Evolutionary conservation across 2,797 vertebrate species (phyloP).

Genomic region (Pangasius djambal): DNA sequence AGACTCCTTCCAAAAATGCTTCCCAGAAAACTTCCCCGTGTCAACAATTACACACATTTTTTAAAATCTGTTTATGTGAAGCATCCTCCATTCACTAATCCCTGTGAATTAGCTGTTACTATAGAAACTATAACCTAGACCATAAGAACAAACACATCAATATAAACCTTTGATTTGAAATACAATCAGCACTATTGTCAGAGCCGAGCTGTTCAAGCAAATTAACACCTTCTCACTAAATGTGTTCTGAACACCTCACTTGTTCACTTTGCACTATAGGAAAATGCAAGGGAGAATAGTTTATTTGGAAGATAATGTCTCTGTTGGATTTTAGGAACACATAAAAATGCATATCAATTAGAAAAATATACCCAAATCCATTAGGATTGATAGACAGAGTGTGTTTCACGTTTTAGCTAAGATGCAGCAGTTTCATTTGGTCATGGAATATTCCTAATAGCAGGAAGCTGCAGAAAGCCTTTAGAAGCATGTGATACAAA

Average conservation of each 20-base stretch:
- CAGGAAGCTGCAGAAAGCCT: background rate
- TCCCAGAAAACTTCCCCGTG: background rate
- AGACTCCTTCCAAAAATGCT: background rate
- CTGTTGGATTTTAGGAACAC: background rate
- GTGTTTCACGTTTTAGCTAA: background rate
- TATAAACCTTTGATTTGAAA: background rate
- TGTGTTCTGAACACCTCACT: background rate
- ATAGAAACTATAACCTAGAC: background rate
- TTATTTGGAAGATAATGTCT: background rate
- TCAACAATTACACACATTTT: background rate
- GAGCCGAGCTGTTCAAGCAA: background rate
- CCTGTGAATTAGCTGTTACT: background rate
- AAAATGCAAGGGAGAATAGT: background rate
- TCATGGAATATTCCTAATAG: background rate
- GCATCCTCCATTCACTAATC: background rate
- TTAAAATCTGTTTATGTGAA: background rate
- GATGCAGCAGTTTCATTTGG: background rate
- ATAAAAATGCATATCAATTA: background rate
- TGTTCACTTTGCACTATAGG: background rate
- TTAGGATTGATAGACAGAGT: background rate
- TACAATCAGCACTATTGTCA: background rate
- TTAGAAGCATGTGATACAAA: background rate
- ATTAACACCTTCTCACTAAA: background rate
- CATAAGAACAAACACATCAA: background rate
- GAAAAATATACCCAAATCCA: background rate